A percentile compares a stretch with the other conserved stretches of the same genome.
Conservation (phyloP, 53 echinoderm and acorn worm genomes). For the Echinarachnius parma region DNA sequence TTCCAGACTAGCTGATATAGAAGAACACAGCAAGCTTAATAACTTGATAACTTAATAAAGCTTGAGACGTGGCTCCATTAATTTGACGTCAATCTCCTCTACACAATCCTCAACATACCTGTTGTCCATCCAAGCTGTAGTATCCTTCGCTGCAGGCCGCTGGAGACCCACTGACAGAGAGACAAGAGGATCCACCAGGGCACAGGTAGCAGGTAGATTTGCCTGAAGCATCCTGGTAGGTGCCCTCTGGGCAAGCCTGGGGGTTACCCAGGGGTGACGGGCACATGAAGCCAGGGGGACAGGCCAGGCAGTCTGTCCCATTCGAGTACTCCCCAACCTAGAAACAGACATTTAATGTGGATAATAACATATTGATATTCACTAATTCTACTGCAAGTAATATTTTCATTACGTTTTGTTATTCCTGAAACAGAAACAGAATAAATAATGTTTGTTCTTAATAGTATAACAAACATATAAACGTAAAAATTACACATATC, state of each 20-base stretch:
- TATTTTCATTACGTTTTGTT: not conserved
- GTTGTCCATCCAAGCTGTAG: slow-evolving; percentile 83
- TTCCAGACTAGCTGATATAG: too few relatives aligned
- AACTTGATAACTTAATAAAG: too few relatives aligned
- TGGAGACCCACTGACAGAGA: slow-evolving; percentile 61
- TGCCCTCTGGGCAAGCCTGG: slow-evolving; percentile 70
- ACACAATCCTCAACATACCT: too few relatives aligned
- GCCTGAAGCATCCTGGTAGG: slow-evolving; percentile 82
- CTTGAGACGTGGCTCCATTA: too few relatives aligned
- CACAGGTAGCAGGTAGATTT: slow-evolving; percentile 72
- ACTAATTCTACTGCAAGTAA: not conserved
- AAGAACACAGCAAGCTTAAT: too few relatives aligned
- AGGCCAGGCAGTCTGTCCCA: slow-evolving; percentile 82
- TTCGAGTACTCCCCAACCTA: slow-evolving; percentile 96
- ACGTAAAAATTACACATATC: too few relatives aligned
- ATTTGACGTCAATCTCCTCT: too few relatives aligned
- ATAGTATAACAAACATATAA: too few relatives aligned
- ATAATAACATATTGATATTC: not conserved
- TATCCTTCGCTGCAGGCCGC: slow-evolving; percentile 71
- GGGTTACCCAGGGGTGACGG: slow-evolving; percentile 83
- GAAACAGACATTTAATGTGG: not conserved
- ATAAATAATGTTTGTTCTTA: not conserved
- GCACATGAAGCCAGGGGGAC: slow-evolving; percentile 85
- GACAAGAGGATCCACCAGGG: slow-evolving; percentile 76
- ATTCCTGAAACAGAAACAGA: not conserved